Evolutionary conservation across 2,888 invertebrate genomes (phyloP), one percentile per base, ranked within the genome.

Genomic region (Tenthredo livida): DNA sequence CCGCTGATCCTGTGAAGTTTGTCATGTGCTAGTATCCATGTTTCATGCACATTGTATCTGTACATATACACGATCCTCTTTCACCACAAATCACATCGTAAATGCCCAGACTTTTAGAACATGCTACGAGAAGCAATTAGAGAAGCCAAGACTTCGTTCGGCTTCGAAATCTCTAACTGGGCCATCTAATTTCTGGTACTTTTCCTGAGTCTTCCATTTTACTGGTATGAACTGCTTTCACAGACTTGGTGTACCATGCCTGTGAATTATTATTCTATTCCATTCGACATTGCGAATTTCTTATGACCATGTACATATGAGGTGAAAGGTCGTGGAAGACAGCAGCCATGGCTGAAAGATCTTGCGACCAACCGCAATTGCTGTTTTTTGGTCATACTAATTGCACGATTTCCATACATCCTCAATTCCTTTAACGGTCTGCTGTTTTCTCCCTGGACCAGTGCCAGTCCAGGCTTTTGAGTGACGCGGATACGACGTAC

Each of bases 361-460:
- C 21, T 43, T 43, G 21, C 72, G 7, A 72, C 37, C n/a, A 10
- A 40, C 43, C 21, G 43, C 43, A 9, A 25, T 25, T 25, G 10
- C 73, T 12, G 43, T 43, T 40, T 73, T 40, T 25, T 54, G n/a
- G 54, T n/a, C 40, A 10, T 43, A 5, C 70, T 40, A 17, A 33
- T 61, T 33, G 67, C 67, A 33, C 17, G 33, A 5, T 6, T 67
- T 67, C 61, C 25, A 61, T 61, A 15, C 29, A 70, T 70, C 43
- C 40, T 73, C 43, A 15, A 9, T 73, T 73, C 40, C 43, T 43
- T 43, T 43, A 43, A 43, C 25, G 29, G 47, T 54, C 21, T 4
- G 50, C 25, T 50, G 54, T 77, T 77, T n/a, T 21, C 54, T 17
- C 54, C 50, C 54, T 77, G 77, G 77, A 77, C 54, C 77, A 21